Conservation (phyloP, 2,888 invertebrate species). For the Pinctada fucata region DNA sequence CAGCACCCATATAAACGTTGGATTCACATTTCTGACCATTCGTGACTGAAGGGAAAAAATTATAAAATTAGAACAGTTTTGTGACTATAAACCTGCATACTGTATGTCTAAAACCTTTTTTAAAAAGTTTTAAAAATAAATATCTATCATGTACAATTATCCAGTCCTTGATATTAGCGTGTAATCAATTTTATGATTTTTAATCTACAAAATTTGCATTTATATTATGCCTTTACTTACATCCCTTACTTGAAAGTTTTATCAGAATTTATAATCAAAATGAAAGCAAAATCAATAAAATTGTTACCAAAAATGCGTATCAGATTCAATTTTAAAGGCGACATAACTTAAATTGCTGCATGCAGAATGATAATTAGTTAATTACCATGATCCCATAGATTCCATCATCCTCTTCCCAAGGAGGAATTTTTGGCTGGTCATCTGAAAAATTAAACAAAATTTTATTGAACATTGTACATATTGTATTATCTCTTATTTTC, state of each 20-base stretch:
- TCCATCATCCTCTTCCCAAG: conserved; percentile 78
- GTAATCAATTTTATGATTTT: neutral
- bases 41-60: conserved; percentile 69
- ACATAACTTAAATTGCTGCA: neutral
- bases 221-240: neutral
- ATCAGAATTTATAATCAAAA: too few relatives aligned
- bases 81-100: too few relatives aligned
- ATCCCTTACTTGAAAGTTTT: neutral
- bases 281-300: too few relatives aligned
- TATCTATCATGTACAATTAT: too few relatives aligned
- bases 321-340: too few relatives aligned
- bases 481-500: neutral
- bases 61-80: neutral
- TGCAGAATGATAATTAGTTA: conserved; percentile 1
- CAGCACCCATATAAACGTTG: conserved; percentile 94
- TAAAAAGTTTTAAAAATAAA: too few relatives aligned
- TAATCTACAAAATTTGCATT: neutral
- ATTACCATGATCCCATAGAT: conserved; percentile 76
- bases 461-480: too few relatives aligned
- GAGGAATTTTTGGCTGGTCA: conserved; percentile 71
- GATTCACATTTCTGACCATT: conserved; percentile 77
- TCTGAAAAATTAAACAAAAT: conserved; percentile 49
- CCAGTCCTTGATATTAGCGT: too few relatives aligned
- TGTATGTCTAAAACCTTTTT: too few relatives aligned
- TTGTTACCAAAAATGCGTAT: too few relatives aligned